phyloP scores from a whole-genome alignment of 2,888 invertebrate genomes.

The Idaea biselata region DNA sequence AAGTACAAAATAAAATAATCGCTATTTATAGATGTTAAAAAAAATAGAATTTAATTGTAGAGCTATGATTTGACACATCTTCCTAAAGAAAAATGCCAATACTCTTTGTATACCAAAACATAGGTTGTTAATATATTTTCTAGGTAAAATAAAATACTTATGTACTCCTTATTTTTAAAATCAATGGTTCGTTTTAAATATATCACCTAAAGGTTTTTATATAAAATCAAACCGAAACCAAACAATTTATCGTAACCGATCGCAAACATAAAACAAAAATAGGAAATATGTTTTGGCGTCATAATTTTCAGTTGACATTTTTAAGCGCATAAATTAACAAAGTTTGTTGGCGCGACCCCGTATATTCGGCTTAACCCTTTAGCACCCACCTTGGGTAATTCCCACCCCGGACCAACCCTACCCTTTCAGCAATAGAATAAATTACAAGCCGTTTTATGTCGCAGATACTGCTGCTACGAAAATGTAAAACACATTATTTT shows the following conservation, averaged over 20 bases:
- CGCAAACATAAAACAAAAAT: constrained; percentile 61
- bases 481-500: constrained; percentile 80
- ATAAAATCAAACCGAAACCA: constrained; percentile 11
- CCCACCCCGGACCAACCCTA: constrained; percentile 75
- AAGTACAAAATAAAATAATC: neutral
- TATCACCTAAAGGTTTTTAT: neutral
- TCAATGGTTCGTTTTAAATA: no score
- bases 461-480: constrained; percentile 76
- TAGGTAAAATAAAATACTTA: neutral
- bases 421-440: constrained; percentile 82
- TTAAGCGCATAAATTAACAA: constrained; percentile 81
- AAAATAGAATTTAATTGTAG: neutral
- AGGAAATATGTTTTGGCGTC: constrained; percentile 78
- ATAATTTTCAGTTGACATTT: constrained; percentile 81
- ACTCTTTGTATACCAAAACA: no score
- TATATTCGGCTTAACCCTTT: constrained; percentile 81
- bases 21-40: no score
- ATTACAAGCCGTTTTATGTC: constrained; percentile 80
- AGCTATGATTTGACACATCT: no score
- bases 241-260: constrained; percentile 40
- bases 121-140: no score
- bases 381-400: constrained; percentile 81
- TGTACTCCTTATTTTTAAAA: no score
- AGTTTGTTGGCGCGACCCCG: constrained; percentile 77
- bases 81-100: no score